These are phyloP conservation scores for Ivindomyrus marchei DNA, from an alignment of 2,113 vertebrate species.

Conservation along the genomic window DNA sequence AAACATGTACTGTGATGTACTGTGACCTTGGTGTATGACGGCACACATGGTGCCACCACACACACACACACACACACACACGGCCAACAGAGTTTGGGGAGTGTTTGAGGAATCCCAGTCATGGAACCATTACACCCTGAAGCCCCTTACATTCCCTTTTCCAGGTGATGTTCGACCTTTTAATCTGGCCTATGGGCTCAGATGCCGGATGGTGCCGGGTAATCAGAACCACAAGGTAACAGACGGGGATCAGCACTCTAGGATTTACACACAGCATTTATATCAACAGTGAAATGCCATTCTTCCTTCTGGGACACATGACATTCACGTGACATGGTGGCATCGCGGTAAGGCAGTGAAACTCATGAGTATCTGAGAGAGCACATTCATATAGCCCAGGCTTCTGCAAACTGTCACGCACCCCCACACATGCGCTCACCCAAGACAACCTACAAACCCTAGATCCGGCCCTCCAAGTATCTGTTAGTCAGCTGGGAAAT, in stretches of 20 bases:
- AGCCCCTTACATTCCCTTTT: conserved; percentile 24
- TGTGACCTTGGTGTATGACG: background rate
- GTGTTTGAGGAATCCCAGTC: background rate
- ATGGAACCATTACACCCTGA: conserved; percentile 8
- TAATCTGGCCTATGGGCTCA: background rate
- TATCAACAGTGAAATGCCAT: background rate
- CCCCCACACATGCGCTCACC: background rate
- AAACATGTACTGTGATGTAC: background rate
- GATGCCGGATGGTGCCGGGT: background rate
- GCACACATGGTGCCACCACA: background rate
- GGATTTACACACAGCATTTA: conserved; percentile 2
- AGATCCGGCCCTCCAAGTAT: conserved; percentile 38
- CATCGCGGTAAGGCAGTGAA: background rate
- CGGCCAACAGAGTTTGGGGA: background rate
- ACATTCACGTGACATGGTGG: background rate
- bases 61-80: background rate
- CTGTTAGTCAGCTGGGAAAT: background rate
- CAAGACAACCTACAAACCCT: conserved; percentile 15
- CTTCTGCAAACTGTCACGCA: background rate
- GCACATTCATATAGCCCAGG: background rate
- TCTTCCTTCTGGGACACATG: background rate
- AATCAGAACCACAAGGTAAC: background rate
- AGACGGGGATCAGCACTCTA: background rate
- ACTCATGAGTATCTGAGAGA: background rate
- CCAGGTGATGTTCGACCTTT: background rate